Conservation (phyloP, 2,888 invertebrate genomes). For the Epiblema foenella region DNA sequence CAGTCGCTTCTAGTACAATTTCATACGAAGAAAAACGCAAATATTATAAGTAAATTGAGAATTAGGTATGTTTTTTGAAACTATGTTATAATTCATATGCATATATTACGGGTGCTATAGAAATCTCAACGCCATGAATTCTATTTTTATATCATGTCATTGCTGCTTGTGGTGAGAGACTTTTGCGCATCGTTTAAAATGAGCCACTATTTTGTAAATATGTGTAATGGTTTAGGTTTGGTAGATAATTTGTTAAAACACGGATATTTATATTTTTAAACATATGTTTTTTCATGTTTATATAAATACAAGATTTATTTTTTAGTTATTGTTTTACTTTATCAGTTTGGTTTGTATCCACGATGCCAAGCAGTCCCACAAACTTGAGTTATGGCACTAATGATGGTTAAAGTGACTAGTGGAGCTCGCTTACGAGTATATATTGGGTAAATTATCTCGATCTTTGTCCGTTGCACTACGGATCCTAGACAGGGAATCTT, state of each 20-base stretch:
- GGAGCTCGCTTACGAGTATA: too few species aligned
- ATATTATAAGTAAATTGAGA: neutral
- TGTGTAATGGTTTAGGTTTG: conserved; percentile 8
- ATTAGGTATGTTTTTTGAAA: too few species aligned
- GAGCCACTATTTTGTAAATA: neutral
- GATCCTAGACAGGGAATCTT: neutral
- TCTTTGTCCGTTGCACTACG: neutral
- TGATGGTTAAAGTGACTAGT: neutral
- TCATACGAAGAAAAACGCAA: neutral
- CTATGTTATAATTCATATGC: too few species aligned
- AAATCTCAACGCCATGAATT: neutral
- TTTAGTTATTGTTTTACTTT: neutral
- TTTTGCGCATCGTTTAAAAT: conserved; percentile 2
- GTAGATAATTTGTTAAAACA: conserved; percentile 7
- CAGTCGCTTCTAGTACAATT: too few species aligned
- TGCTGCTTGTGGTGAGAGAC: neutral
- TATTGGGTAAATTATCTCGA: too few species aligned
- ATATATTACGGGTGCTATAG: neutral
- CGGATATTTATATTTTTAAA: neutral
- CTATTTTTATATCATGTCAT: neutral
- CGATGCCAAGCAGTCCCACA: neutral
- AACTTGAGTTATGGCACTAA: neutral
- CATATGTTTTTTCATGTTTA: neutral
- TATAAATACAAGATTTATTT: conserved; percentile 18
- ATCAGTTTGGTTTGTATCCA: neutral